Conservation (phyloP, 2,888 invertebrate genomes). For the Drosophila kokeensis region DNA sequence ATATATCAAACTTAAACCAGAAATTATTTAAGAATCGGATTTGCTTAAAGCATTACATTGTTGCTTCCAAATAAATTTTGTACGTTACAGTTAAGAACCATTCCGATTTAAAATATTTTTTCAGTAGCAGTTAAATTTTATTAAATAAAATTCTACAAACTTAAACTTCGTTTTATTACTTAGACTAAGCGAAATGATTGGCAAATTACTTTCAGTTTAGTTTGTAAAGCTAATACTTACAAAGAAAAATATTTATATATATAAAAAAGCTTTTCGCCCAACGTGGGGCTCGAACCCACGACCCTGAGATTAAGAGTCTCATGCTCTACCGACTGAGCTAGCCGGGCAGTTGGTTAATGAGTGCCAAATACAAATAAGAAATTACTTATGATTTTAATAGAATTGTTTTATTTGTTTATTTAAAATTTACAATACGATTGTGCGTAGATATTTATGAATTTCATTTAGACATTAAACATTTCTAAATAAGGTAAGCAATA, state of each 20-base stretch:
- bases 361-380: background rate
- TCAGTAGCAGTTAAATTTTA: constrained; percentile 69
- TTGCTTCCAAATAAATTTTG: constrained; percentile 33
- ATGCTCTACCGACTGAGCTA: constrained; percentile 80
- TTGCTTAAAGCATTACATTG: constrained; percentile 25
- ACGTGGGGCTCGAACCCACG: constrained; percentile 81
- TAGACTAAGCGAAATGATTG: background rate
- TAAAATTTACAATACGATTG: background rate
- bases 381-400: background rate
- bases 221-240: background rate
- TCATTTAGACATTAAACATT: background rate
- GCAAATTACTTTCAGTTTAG: no score
- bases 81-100: constrained; percentile 48
- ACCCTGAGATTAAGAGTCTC: constrained; percentile 79
- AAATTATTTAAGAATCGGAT: constrained; percentile 24
- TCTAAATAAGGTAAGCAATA: background rate
- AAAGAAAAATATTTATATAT: background rate
- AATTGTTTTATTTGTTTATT: background rate
- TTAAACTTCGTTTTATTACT: background rate
- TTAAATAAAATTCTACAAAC: constrained; percentile 66
- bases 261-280: constrained; percentile 49
- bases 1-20: constrained; percentile 38
- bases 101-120: constrained; percentile 57
- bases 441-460: background rate
- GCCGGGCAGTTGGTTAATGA: constrained; percentile 51